Evolutionary conservation across 2,113 vertebrate genomes (phyloP).

Genomic region (Pomatostomus ruficeps): DNA sequence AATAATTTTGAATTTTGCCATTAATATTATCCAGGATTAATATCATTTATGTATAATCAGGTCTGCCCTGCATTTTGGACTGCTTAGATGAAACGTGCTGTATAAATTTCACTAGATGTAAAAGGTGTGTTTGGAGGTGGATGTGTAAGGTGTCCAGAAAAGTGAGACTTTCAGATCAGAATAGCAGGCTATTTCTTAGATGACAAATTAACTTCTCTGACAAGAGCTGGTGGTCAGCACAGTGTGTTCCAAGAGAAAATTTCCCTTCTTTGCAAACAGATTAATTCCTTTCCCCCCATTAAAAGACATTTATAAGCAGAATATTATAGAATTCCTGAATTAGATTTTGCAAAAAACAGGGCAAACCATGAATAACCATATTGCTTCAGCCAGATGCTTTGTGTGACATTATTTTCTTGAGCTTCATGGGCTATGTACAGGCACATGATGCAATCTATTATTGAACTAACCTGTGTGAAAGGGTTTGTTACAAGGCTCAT

Average conservation of each 20-base stretch:
- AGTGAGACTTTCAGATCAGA: not conserved
- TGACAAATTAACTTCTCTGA: constrained; percentile 7
- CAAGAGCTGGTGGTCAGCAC: not conserved
- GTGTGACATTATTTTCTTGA: not conserved
- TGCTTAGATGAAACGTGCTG: not conserved
- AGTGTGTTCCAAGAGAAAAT: not conserved
- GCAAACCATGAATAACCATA: not conserved
- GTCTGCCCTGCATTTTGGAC: not conserved
- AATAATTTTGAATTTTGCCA: not conserved
- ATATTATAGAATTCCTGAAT: constrained; percentile 20
- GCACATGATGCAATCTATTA: not conserved
- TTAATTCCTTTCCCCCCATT: not conserved
- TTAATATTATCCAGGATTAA: not conserved
- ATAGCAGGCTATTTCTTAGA: not conserved
- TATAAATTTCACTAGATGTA: not conserved
- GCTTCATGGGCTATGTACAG: not conserved
- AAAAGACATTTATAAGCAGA: constrained; percentile 30
- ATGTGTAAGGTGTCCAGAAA: not conserved
- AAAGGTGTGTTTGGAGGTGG: not conserved
- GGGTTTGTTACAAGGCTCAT: constrained; percentile 32
- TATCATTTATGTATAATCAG: not conserved
- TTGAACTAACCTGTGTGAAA: constrained; percentile 30
- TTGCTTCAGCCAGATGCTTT: constrained; percentile 1
- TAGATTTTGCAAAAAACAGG: not conserved
- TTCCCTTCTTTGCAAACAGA: not conserved